Evolutionary conservation across 2,888 invertebrate genomes (phyloP).

Genomic region (Apamea monoglypha): DNA sequence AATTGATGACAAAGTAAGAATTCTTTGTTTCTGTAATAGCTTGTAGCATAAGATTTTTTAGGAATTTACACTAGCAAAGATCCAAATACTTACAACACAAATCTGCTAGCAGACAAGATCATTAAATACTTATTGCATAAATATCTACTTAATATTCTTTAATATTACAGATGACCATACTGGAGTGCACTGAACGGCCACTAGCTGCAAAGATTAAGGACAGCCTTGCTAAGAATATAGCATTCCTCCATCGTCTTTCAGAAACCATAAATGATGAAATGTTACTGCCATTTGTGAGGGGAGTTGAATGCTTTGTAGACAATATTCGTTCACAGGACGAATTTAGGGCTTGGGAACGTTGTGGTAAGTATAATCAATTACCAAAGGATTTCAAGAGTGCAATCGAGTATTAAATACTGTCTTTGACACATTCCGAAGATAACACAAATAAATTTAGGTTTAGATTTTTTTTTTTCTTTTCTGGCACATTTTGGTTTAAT

Average conservation of each 20-base stretch:
- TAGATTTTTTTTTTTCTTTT: slow-evolving; percentile 66
- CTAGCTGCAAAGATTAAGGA: slow-evolving; percentile 83
- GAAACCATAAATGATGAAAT: slow-evolving; percentile 86
- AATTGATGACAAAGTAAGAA: slow-evolving; percentile 83
- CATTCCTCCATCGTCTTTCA: slow-evolving; percentile 85
- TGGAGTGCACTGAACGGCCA: slow-evolving; percentile 86
- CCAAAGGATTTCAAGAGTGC: slow-evolving; percentile 87
- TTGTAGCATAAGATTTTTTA: background rate
- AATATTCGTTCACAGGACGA: slow-evolving; percentile 85
- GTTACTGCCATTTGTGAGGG: slow-evolving; percentile 85
- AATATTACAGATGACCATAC: slow-evolving; percentile 84
- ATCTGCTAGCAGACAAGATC: background rate
- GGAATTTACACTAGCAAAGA: background rate
- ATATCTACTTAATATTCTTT: background rate
- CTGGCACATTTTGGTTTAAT: slow-evolving; percentile 67
- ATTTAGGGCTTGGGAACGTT: slow-evolving; percentile 87
- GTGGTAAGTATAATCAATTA: slow-evolving; percentile 84
- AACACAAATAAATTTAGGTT: slow-evolving; percentile 56
- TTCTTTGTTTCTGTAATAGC: background rate
- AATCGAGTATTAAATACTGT: slow-evolving; percentile 83
- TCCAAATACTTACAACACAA: background rate
- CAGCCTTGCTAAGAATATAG: slow-evolving; percentile 84
- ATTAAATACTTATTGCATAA: background rate
- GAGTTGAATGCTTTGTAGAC: slow-evolving; percentile 86
- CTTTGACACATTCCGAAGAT: slow-evolving; percentile 59